Percentiles rank a stretch among this genome's conserved stretches.
These are phyloP conservation scores for Epizoanthus illoricatus DNA, from an alignment of 92 coral and sea anemone genomes.

Conservation along the genomic window DNA sequence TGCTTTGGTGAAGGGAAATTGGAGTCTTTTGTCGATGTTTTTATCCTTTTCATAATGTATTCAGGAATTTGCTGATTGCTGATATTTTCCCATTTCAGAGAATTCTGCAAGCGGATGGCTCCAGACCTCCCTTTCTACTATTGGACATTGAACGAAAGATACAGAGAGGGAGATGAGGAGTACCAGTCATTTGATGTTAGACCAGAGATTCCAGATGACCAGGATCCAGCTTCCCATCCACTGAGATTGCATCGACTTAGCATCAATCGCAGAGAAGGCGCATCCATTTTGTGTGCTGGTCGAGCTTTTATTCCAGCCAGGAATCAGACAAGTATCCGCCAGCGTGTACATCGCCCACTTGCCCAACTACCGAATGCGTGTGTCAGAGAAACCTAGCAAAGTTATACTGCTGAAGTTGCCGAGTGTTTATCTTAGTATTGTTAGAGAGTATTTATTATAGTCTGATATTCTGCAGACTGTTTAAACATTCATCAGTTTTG, in stretches of 20 bases:
- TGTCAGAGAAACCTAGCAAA: not conserved
- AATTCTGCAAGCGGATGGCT: constrained; percentile 50
- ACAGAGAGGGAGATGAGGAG: constrained; percentile 21
- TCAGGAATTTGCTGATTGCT: too few relatives aligned
- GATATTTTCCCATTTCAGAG: constrained; percentile 28
- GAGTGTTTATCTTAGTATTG: too few relatives aligned
- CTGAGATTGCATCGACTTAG: constrained; percentile 45
- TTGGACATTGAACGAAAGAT: constrained; percentile 56
- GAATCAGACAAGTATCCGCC: constrained; percentile 47
- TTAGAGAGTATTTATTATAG: too few relatives aligned
- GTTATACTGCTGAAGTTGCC: too few relatives aligned
- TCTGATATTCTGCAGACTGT: too few relatives aligned
- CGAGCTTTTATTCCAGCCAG: constrained; percentile 52
- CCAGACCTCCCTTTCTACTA: constrained; percentile 52
- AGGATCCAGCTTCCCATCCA: constrained; percentile 47
- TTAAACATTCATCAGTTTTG: too few relatives aligned
- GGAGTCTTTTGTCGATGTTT: too few relatives aligned
- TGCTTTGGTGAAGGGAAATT: too few relatives aligned
- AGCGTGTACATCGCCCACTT: constrained; percentile 44
- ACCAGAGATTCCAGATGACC: constrained; percentile 46
- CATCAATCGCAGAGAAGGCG: constrained; percentile 48
- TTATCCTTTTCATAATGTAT: too few relatives aligned
- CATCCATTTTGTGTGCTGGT: constrained; percentile 44
- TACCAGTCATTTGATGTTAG: constrained; percentile 41
- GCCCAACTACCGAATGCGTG: constrained; percentile 47